A percentile compares a stretch with the other conserved stretches of the same genome.
These are phyloP conservation scores for Chelidonichthys spinosus DNA, from an alignment of 2,797 vertebrate genomes.

Conservation along the genomic window DNA sequence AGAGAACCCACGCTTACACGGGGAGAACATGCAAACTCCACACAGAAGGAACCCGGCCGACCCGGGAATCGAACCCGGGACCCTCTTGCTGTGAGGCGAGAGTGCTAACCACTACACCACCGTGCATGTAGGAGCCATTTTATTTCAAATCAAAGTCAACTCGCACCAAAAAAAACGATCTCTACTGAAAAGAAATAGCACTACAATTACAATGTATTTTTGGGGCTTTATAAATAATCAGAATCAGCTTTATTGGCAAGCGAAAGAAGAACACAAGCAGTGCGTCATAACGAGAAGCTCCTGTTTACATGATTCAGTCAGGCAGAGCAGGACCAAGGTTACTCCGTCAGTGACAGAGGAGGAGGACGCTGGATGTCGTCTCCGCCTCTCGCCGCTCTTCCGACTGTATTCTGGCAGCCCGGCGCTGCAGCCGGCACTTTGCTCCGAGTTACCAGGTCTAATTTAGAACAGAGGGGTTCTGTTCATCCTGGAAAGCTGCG, in stretches of 20 bases:
- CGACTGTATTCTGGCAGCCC: slow-evolving; percentile 50
- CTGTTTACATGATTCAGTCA: slow-evolving; percentile 44
- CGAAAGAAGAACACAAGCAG: slow-evolving; percentile 24
- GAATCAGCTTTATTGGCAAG: not conserved
- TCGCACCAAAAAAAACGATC: no score
- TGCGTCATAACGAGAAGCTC: slow-evolving; percentile 36
- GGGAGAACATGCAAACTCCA: no score
- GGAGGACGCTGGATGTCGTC: slow-evolving; percentile 44
- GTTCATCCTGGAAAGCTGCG: slow-evolving; percentile 73
- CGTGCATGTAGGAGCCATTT: no score
- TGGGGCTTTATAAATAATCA: no score
- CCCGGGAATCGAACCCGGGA: no score
- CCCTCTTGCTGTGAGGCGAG: no score
- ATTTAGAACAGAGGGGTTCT: slow-evolving; percentile 80
- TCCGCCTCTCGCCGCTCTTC: slow-evolving; percentile 22
- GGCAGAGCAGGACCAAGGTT: slow-evolving; percentile 55
- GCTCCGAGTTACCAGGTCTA: slow-evolving; percentile 68
- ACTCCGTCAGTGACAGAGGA: slow-evolving; percentile 35
- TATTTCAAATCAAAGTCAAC: no score
- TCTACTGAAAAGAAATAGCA: no score
- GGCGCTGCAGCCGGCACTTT: slow-evolving; percentile 52
- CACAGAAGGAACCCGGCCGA: no score
- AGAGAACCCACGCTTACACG: no score
- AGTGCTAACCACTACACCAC: no score
- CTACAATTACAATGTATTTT: not conserved